phyloP scores from a whole-genome alignment of 2,888 invertebrate species.

The Tuberolachnus salignus region DNA sequence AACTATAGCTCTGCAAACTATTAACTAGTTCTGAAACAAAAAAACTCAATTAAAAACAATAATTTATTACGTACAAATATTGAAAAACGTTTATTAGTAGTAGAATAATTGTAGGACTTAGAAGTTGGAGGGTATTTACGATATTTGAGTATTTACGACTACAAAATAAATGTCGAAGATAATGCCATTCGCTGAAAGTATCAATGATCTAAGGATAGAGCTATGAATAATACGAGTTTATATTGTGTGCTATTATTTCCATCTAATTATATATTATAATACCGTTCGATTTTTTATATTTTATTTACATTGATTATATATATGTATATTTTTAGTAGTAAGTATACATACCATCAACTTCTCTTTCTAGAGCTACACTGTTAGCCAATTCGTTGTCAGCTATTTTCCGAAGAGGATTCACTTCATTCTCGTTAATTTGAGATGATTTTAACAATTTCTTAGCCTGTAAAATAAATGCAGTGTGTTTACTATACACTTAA shows the following conservation, averaged over 20 bases:
- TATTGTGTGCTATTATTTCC: too few relatives aligned
- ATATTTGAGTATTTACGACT: too few relatives aligned
- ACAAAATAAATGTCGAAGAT: too few relatives aligned
- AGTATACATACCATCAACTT: slow-evolving; percentile 34
- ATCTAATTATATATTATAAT: too few relatives aligned
- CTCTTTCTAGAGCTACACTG: slow-evolving; percentile 26
- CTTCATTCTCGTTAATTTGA: slow-evolving; percentile 41
- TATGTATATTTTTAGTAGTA: background rate
- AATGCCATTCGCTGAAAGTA: too few relatives aligned
- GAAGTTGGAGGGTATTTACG: too few relatives aligned
- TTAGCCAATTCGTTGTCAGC: slow-evolving; percentile 32
- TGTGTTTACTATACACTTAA: background rate
- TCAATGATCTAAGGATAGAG: too few relatives aligned
- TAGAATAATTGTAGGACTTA: too few relatives aligned
- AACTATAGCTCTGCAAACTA: slow-evolving; percentile 39
- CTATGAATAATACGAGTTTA: too few relatives aligned
- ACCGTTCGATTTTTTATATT: too few relatives aligned
- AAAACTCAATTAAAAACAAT: background rate
- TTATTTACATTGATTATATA: background rate
- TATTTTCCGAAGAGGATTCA: slow-evolving; percentile 8
- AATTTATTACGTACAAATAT: too few relatives aligned
- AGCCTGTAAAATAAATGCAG: slow-evolving; percentile 14
- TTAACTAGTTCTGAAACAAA: slow-evolving; percentile 44
- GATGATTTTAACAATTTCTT: slow-evolving; percentile 41
- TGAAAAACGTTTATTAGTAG: too few relatives aligned